These are phyloP conservation scores for Vultur gryphus DNA, from an alignment of 2,797 vertebrate species.

Conservation along the genomic window DNA sequence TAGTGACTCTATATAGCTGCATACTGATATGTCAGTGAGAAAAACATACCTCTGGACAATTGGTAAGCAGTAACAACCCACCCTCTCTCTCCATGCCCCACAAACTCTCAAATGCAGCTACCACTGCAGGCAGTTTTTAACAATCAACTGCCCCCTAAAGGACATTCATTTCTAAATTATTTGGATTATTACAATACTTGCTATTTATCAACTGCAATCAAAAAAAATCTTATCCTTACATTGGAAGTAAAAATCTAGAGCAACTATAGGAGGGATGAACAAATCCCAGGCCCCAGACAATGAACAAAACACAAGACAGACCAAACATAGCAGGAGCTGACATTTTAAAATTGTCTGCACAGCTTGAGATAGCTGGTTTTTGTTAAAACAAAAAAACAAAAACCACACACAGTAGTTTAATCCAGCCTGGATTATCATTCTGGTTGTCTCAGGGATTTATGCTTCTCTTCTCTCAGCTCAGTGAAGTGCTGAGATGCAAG, in stretches of 20 bases:
- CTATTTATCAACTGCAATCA: neutral
- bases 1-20: neutral
- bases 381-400: neutral
- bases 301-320: neutral
- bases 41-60: neutral
- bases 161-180: neutral
- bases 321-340: neutral
- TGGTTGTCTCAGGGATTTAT: neutral
- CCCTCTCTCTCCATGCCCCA: rapidly evolving
- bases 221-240: neutral
- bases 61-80: neutral
- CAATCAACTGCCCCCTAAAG: neutral
- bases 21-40: neutral
- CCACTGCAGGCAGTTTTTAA: neutral
- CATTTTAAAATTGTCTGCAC: neutral
- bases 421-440: neutral
- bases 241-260: neutral
- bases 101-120: neutral
- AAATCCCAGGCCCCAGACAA: neutral
- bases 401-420: neutral
- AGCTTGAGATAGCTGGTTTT: neutral
- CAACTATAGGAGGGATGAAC: neutral
- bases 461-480: neutral
- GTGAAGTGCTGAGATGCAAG: neutral
- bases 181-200: neutral